Conservation (phyloP, 2,888 invertebrate genomes). For the Thereva nobilitata region DNA sequence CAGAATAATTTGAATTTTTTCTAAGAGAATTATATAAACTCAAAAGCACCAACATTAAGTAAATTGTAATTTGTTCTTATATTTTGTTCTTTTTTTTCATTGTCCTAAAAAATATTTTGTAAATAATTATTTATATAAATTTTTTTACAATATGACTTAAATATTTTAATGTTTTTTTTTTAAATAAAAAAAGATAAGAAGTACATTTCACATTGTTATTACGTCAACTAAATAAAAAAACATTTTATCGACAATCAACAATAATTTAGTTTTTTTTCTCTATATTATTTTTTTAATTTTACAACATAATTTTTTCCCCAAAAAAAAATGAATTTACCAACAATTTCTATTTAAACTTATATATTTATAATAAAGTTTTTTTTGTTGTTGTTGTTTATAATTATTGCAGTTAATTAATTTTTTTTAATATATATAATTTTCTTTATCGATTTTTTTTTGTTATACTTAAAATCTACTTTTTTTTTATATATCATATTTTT, state of each 20-base stretch:
- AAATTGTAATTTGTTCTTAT: neutral
- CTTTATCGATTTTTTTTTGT: no score
- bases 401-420: no score
- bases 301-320: no score
- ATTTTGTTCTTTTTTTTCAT: neutral
- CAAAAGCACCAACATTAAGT: slow-evolving; percentile 28
- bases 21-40: neutral
- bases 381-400: no score
- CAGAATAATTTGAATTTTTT: no score
- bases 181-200: slow-evolving; percentile 3
- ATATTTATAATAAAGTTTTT: no score
- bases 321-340: no score
- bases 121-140: slow-evolving; percentile 21
- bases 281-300: slow-evolving; percentile 12
- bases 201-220: neutral
- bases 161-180: slow-evolving; percentile 10
- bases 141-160: slow-evolving; percentile 19
- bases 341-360: no score
- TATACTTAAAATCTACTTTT: no score
- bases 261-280: slow-evolving; percentile 4
- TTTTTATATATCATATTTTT: no score
- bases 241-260: slow-evolving; percentile 16
- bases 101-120: neutral
- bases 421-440: no score
- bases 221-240: slow-evolving; percentile 9